Conservation (phyloP, 1,140 invertebrate species). For the Oreohelix idahoensis region DNA sequence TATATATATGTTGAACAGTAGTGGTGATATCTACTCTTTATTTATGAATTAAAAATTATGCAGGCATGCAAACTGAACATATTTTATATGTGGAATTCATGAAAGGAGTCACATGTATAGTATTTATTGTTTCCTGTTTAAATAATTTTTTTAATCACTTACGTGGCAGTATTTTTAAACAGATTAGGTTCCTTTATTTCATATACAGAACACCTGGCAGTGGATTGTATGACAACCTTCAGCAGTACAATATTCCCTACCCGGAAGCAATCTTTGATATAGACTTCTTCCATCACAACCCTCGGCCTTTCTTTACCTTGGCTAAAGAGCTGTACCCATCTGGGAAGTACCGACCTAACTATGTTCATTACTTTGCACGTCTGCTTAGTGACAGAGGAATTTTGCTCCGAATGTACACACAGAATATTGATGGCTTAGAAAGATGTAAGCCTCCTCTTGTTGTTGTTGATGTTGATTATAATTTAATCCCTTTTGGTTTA, state of each 20-base stretch:
- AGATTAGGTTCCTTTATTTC: constrained; percentile 19
- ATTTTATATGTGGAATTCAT: no score
- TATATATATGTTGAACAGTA: no score
- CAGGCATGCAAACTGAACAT: no score
- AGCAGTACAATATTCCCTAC: constrained; percentile 92
- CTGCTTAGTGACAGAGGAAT: constrained; percentile 70
- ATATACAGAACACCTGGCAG: constrained; percentile 88
- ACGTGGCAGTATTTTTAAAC: no score
- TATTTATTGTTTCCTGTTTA: no score
- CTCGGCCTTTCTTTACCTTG: constrained; percentile 74
- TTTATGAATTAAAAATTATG: no score
- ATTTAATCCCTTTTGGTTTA: neutral
- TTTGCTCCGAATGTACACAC: constrained; percentile 73
- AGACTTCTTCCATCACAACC: constrained; percentile 71
- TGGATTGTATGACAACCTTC: constrained; percentile 92
- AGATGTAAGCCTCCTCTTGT: constrained; percentile 67
- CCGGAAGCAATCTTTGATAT: constrained; percentile 97
- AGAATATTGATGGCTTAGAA: constrained; percentile 75
- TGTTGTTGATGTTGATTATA: neutral
- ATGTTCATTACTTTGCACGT: constrained; percentile 72
- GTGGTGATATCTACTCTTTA: no score
- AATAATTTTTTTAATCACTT: no score
- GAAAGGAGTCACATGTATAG: no score
- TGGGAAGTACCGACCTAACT: constrained; percentile 73
- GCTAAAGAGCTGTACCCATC: constrained; percentile 73